Evolutionary conservation across 2,797 vertebrate genomes (phyloP), one percentile per base, ranked within the genome.

Genomic region (Lindbergichthys nudifrons): DNA sequence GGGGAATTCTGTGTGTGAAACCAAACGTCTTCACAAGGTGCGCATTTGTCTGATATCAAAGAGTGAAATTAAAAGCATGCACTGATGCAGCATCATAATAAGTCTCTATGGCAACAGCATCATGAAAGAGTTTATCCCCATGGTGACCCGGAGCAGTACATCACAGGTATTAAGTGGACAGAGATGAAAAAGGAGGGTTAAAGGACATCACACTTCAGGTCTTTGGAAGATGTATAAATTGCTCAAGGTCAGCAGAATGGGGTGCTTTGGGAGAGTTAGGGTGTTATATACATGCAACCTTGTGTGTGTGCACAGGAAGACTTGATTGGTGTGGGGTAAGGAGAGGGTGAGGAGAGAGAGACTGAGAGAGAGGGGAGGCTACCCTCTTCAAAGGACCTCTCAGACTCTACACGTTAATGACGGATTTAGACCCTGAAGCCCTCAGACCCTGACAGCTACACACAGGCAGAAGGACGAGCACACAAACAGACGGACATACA

Each of bases 71-170:
- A 88, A 89, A 90, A 79, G 80, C 77, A 39, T 77, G 56, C 80
- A 79, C 82, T 59, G 75, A 87, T 71, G 84, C 83, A 83, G 67
- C 88, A 73, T 88, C 88, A 92, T 91, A 94, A 92, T 82, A 80
- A 26, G 87, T 58, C 48, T 73, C 89, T 88, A 95, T 95, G 93
- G 93, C 90, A 95, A 95, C 95, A 66, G 85, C 87, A 90, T 90
- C 88, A 90, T 92, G 84, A 94, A 93, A 93, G 91, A 85, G 84
- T 83, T 81, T 50, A 89, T 94, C 84, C 57, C 93, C 93, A 93
- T 94, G 93, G 92, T 65, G 90, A 95, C 86, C 64, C 64, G 65
- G 77, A 88, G 85, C 73, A 52, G 86, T 53, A 75, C 86, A 75
- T 87, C 86, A 84, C 68, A 86, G 93, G 87, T 75, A 80, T 81